Evolutionary conservation across 2,888 invertebrate genomes (phyloP).

Genomic region (Noctua pronuba): DNA sequence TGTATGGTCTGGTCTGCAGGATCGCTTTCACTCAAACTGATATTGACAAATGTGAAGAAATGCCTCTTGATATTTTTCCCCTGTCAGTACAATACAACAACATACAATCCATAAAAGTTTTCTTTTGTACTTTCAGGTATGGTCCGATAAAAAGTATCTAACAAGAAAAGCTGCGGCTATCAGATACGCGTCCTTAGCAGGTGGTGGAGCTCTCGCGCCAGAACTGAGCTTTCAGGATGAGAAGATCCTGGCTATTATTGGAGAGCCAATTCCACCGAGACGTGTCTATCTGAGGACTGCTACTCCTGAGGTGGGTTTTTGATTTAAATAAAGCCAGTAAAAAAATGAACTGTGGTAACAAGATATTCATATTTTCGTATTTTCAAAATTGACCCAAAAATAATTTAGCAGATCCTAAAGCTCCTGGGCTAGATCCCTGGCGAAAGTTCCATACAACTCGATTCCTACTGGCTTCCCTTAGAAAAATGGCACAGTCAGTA

Average conservation of each 20-base stretch:
- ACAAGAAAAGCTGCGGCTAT: conserved; percentile 25
- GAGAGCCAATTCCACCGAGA: conserved; percentile 17
- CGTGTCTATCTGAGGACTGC: neutral
- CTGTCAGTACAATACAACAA: neutral
- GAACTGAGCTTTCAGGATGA: conserved; percentile 28
- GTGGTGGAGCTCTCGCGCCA: conserved; percentile 9
- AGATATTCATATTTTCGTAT: neutral
- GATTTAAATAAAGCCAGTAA: too few species aligned
- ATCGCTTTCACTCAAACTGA: neutral
- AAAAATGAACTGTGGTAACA: too few species aligned
- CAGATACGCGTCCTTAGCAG: neutral
- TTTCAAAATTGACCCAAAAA: too few species aligned
- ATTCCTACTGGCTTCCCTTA: too few species aligned
- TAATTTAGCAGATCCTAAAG: neutral
- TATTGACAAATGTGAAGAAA: neutral
- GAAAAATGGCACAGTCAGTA: too few species aligned
- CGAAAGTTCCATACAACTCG: too few species aligned
- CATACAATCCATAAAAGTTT: neutral
- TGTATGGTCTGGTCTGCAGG: neutral
- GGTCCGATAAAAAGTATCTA: conserved; percentile 36
- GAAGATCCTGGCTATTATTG: conserved; percentile 34
- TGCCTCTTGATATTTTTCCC: neutral
- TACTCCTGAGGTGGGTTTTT: conserved; percentile 19
- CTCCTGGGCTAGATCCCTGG: too few species aligned
- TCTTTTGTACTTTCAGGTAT: conserved; percentile 22